These are phyloP conservation scores for Trachops cirrhosus DNA, from an alignment of 2,797 vertebrate species.

Conservation along the genomic window DNA sequence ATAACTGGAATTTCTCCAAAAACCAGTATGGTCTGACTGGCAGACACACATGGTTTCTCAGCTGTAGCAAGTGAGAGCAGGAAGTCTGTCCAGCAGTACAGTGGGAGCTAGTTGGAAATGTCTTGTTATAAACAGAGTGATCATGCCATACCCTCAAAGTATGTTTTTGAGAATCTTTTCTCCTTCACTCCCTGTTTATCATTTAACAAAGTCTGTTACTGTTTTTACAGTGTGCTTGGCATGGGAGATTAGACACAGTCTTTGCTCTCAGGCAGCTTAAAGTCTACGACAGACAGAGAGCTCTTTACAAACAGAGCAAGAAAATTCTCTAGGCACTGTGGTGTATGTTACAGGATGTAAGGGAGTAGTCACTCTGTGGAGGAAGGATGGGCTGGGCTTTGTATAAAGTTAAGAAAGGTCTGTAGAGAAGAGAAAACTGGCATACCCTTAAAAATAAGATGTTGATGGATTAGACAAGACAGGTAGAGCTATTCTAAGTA, in stretches of 20 bases:
- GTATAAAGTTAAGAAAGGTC: background rate
- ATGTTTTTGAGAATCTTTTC: conserved; percentile 40
- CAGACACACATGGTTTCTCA: conserved; percentile 72
- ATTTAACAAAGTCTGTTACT: background rate
- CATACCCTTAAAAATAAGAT: conserved; percentile 2
- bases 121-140: conserved; percentile 26
- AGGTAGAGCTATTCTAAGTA: background rate
- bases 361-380: background rate
- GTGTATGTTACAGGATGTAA: background rate
- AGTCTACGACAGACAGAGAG: background rate
- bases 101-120: background rate
- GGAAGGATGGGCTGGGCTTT: background rate
- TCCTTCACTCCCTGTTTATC: background rate
- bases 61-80: conserved; percentile 57
- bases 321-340: background rate
- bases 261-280: background rate
- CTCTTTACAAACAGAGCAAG: background rate
- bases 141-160: background rate
- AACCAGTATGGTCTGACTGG: conserved; percentile 55
- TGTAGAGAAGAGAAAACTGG: background rate
- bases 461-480: background rate
- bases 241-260: background rate
- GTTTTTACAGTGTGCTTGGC: background rate
- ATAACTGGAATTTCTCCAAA: conserved; percentile 73
- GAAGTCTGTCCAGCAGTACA: background rate